A percentile compares a stretch with the other conserved stretches of the same genome.
These are phyloP conservation scores for Philopedon plagiatum DNA, from an alignment of 2,888 invertebrate species.

Conservation along the genomic window DNA sequence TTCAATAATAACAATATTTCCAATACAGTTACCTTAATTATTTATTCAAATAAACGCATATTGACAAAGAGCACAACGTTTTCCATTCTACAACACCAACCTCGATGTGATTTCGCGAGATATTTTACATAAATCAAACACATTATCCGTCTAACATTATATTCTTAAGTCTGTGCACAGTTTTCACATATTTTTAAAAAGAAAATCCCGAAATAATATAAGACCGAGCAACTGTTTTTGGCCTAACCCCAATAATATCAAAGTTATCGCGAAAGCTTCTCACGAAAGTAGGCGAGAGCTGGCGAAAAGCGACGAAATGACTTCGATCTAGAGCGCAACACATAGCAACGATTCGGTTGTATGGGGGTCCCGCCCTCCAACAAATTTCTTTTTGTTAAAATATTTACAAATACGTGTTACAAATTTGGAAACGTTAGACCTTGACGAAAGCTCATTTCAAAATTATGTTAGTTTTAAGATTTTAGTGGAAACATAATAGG, in stretches of 20 bases:
- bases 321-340: conserved; percentile 35
- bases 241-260: conserved; percentile 35
- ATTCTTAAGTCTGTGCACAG: neutral
- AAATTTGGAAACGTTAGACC: conserved; percentile 9
- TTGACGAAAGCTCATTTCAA: neutral
- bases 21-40: conserved; percentile 22
- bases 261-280: conserved; percentile 30
- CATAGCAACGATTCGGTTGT: conserved; percentile 31
- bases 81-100: neutral
- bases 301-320: conserved; percentile 13
- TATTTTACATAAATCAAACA: neutral
- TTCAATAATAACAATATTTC: conserved; percentile 6
- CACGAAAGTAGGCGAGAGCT: conserved; percentile 13
- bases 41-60: conserved; percentile 8
- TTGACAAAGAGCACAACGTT: conserved; percentile 13
- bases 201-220: conserved; percentile 16
- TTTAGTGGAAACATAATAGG: neutral
- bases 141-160: neutral
- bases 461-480: neutral
- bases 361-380: conserved; percentile 20
- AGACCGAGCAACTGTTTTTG: conserved; percentile 9
- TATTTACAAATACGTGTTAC: conserved; percentile 21
- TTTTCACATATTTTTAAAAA: conserved; percentile 12
- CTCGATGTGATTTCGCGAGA: neutral
- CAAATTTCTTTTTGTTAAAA: conserved; percentile 35